Conservation (phyloP, 2,113 vertebrate species). For the Accipiter cooperii region DNA sequence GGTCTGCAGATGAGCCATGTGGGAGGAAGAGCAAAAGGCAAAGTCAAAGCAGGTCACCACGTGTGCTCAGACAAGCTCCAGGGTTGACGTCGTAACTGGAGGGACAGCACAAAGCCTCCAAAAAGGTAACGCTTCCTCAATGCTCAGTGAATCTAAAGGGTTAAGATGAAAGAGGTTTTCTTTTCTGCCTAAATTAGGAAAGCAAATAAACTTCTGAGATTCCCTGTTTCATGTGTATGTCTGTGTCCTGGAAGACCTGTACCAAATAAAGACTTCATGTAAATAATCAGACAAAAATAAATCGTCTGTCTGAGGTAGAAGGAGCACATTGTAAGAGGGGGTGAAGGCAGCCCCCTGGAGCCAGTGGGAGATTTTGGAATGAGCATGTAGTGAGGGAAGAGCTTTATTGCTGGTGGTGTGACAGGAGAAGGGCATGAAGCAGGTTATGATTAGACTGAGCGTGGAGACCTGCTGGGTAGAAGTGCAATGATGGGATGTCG, state of each 20-base stretch:
- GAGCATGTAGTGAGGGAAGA: neutral
- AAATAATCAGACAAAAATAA: neutral
- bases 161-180: neutral
- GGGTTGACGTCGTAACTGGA: neutral
- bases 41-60: neutral
- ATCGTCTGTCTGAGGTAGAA: neutral
- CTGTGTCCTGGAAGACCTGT: neutral
- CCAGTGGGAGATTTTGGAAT: neutral
- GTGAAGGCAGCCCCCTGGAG: neutral
- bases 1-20: neutral
- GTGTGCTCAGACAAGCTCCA: rapidly evolving
- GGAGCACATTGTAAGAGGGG: neutral
- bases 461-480: neutral
- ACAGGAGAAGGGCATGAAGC: neutral
- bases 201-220: neutral
- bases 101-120: neutral
- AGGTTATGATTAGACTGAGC: neutral
- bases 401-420: neutral
- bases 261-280: neutral
- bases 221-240: neutral
- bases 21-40: neutral
- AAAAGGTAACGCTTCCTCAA: neutral
- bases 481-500: neutral
- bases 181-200: neutral
- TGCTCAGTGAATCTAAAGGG: neutral